Conservation (phyloP, 1,140 invertebrate species). For the Drosophila arawakana region DNA sequence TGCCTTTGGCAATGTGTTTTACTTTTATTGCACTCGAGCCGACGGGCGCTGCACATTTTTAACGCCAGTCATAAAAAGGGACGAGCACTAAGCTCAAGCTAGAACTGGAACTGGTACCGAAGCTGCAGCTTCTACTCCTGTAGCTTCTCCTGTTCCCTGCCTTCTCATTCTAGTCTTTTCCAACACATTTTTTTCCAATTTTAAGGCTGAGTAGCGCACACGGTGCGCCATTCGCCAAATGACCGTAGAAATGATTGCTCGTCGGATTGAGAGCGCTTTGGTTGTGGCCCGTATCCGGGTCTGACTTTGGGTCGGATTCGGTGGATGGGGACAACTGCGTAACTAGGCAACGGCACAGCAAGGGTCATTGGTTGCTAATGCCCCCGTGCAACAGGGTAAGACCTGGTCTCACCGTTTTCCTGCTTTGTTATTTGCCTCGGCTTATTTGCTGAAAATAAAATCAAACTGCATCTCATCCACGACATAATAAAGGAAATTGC, state of each 20-base stretch:
- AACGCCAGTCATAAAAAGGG: slow-evolving; percentile 77
- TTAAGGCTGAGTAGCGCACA: slow-evolving; percentile 80
- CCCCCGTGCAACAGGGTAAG: slow-evolving; percentile 15
- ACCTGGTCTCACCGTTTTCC: slow-evolving; percentile 22
- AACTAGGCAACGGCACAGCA: slow-evolving; percentile 64
- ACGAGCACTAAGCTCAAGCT: slow-evolving; percentile 60
- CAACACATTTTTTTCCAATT: slow-evolving; percentile 77
- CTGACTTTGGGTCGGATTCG: background rate
- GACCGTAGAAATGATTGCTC: slow-evolving; percentile 80
- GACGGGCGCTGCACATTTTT: slow-evolving; percentile 79
- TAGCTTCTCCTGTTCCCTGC: background rate
- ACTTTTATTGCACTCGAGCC: slow-evolving; percentile 81
- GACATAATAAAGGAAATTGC: slow-evolving; percentile 74
- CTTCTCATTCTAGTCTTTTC: slow-evolving; percentile 26
- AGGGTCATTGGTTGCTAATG: slow-evolving; percentile 63
- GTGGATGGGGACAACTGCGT: slow-evolving; percentile 46
- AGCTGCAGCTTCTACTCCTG: slow-evolving; percentile 5
- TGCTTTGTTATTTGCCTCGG: slow-evolving; percentile 69
- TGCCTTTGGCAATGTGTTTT: slow-evolving; percentile 82
- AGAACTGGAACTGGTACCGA: background rate
- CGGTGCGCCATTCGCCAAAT: slow-evolving; percentile 62
- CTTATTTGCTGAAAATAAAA: slow-evolving; percentile 82
- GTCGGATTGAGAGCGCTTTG: slow-evolving; percentile 35
- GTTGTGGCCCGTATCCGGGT: slow-evolving; percentile 4
- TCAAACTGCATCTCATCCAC: slow-evolving; percentile 66